Percentiles rank a stretch among this genome's conserved stretches.
phyloP scores from a whole-genome alignment of 2,888 invertebrate genomes.

The Clepsis dumicolana region DNA sequence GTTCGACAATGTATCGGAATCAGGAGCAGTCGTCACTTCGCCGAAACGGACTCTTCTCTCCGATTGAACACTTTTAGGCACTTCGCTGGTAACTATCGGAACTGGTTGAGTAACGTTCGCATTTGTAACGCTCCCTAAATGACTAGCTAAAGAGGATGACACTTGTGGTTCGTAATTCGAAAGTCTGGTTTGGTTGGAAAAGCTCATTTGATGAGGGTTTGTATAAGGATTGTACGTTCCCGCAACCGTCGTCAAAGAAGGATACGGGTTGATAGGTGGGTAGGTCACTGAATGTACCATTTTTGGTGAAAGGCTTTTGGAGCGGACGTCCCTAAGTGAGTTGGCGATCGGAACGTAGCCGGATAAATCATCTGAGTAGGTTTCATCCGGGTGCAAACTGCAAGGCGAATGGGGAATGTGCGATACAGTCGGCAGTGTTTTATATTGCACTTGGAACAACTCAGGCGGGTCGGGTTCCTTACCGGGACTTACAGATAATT shows the following conservation, averaged over 20 bases:
- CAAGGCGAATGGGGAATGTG: slow-evolving; percentile 82
- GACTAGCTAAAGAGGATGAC: slow-evolving; percentile 62
- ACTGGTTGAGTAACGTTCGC: slow-evolving; percentile 69
- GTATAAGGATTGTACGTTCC: slow-evolving; percentile 82
- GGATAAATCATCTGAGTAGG: slow-evolving; percentile 60
- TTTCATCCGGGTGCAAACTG: slow-evolving; percentile 75
- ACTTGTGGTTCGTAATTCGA: slow-evolving; percentile 60
- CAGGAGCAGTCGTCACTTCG: slow-evolving; percentile 76
- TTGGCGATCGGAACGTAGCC: slow-evolving; percentile 61
- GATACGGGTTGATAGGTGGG: slow-evolving; percentile 79
- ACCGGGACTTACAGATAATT: slow-evolving; percentile 72
- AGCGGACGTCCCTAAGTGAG: slow-evolving; percentile 72
- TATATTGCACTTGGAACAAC: slow-evolving; percentile 78
- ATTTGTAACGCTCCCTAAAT: slow-evolving; percentile 72
- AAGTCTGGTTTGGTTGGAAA: slow-evolving; percentile 61
- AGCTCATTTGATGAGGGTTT: slow-evolving; percentile 68
- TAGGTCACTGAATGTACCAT: slow-evolving; percentile 80
- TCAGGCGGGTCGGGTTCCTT: slow-evolving; percentile 72
- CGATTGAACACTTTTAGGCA: slow-evolving; percentile 74
- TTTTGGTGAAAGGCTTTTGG: slow-evolving; percentile 63
- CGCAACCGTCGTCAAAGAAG: slow-evolving; percentile 80
- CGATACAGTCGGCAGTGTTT: slow-evolving; percentile 76
- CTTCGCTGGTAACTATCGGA: slow-evolving; percentile 62
- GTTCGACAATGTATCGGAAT: slow-evolving; percentile 72
- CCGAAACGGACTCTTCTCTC: slow-evolving; percentile 84